phyloP scores from a whole-genome alignment of 2,113 vertebrate species.

The Mormyrus lacerda region DNA sequence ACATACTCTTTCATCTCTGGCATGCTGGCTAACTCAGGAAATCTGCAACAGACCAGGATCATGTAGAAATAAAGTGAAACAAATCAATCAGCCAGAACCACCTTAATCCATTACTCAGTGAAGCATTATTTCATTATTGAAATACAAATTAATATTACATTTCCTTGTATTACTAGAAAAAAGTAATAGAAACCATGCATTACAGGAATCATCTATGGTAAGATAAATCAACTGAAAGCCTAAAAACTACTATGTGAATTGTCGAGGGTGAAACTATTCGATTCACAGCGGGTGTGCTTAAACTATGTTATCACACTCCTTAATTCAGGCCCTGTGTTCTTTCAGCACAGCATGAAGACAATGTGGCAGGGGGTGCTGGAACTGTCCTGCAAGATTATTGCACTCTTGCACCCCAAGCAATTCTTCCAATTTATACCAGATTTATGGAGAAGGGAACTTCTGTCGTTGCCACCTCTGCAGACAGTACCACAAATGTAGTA shows the following conservation, averaged over 20 bases:
- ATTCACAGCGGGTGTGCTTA: conserved; percentile 37
- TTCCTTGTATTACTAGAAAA: conserved; percentile 43
- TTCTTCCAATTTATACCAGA: neutral
- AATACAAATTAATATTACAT: conserved; percentile 55
- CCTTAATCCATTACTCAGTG: conserved; percentile 46
- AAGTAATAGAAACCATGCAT: conserved; percentile 49
- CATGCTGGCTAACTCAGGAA: conserved; percentile 34
- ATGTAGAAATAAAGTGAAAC: conserved; percentile 45
- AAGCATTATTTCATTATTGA: conserved; percentile 42
- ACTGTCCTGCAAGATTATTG: neutral
- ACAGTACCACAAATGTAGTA: neutral
- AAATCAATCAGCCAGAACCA: conserved; percentile 48
- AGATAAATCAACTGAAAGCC: conserved; percentile 53
- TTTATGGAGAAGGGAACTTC: neutral
- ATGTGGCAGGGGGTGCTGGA: neutral
- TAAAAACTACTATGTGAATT: conserved; percentile 37
- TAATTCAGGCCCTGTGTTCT: neutral
- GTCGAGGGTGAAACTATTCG: conserved; percentile 27
- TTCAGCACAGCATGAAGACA: conserved; percentile 1
- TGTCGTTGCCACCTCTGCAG: neutral
- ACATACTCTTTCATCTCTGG: conserved; percentile 36
- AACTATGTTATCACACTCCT: neutral
- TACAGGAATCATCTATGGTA: conserved; percentile 42
- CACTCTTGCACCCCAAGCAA: neutral
- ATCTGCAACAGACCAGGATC: conserved; percentile 32